phyloP scores from a whole-genome alignment of 2,113 vertebrate genomes.

The Aramus guarauna region DNA sequence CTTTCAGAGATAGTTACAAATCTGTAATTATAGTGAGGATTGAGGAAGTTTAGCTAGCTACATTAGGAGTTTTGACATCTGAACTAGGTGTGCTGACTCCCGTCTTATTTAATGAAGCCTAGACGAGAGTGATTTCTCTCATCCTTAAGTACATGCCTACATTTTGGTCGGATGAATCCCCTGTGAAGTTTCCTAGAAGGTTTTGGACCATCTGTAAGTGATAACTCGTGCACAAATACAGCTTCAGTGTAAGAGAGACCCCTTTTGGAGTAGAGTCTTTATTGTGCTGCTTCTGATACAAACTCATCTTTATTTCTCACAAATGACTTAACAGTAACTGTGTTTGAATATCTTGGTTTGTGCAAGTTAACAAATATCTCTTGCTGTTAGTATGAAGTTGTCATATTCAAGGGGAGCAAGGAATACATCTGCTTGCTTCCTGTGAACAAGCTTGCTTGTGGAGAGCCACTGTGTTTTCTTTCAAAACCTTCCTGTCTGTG shows the following conservation, averaged over 20 bases:
- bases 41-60: background rate
- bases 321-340: background rate
- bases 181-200: background rate
- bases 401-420: background rate
- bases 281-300: background rate
- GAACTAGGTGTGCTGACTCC: background rate
- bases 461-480: background rate
- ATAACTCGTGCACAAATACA: background rate
- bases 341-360: background rate
- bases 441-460: background rate
- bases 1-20: background rate
- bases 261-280: background rate
- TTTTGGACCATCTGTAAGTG: background rate
- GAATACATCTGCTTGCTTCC: background rate
- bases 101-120: background rate
- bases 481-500: background rate
- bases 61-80: background rate
- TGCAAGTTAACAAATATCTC: background rate
- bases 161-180: background rate
- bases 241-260: background rate
- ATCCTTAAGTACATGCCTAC: background rate
- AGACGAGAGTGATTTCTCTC: background rate
- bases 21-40: fast-evolving
- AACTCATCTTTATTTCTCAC: background rate
- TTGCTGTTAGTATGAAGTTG: background rate